A percentile compares a stretch with the other conserved stretches of the same genome.
Conservation (phyloP, 2,888 invertebrate species). For the Lymantria monacha region DNA sequence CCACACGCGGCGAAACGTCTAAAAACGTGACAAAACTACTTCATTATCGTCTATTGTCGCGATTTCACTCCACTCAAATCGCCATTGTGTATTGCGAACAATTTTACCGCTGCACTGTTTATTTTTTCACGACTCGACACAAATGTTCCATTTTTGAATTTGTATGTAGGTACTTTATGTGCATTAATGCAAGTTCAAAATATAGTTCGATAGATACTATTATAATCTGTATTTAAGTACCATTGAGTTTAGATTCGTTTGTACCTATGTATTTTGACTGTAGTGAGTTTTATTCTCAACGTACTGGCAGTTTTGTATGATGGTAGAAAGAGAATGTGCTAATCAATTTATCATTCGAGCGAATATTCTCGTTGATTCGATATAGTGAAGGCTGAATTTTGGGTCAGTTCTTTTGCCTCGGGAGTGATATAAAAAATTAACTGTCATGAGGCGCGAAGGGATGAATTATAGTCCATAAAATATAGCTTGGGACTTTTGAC, state of each 20-base stretch:
- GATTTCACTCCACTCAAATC: slow-evolving; percentile 63
- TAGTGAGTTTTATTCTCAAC: slow-evolving; percentile 4
- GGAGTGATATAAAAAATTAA: slow-evolving; percentile 45
- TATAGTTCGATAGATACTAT: slow-evolving; percentile 5
- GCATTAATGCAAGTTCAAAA: slow-evolving; percentile 1
- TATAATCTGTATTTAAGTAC: slow-evolving; percentile 7
- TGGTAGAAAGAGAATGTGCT: slow-evolving; percentile 49
- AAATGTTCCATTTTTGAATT: slow-evolving; percentile 26
- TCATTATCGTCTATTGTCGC: slow-evolving; percentile 55
- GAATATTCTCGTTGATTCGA: slow-evolving; percentile 76
- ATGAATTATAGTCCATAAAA: too few species aligned
- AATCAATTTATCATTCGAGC: slow-evolving; percentile 63
- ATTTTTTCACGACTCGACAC: slow-evolving; percentile 21
- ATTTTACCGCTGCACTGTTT: slow-evolving; percentile 31
- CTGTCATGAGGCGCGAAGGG: slow-evolving; percentile 24
- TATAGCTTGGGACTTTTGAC: too few species aligned
- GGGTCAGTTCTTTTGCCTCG: slow-evolving; percentile 50
- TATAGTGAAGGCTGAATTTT: slow-evolving; percentile 55
- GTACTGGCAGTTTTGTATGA: slow-evolving; percentile 31
- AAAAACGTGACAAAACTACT: slow-evolving; percentile 70
- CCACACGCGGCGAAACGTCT: slow-evolving; percentile 54
- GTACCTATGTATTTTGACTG: slow-evolving; percentile 5
- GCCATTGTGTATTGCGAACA: slow-evolving; percentile 43
- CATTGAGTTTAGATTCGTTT: slow-evolving; percentile 13
- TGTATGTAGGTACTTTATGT: not conserved